phyloP scores from a whole-genome alignment of 2,888 invertebrate species.

The Mythimna lalbum region DNA sequence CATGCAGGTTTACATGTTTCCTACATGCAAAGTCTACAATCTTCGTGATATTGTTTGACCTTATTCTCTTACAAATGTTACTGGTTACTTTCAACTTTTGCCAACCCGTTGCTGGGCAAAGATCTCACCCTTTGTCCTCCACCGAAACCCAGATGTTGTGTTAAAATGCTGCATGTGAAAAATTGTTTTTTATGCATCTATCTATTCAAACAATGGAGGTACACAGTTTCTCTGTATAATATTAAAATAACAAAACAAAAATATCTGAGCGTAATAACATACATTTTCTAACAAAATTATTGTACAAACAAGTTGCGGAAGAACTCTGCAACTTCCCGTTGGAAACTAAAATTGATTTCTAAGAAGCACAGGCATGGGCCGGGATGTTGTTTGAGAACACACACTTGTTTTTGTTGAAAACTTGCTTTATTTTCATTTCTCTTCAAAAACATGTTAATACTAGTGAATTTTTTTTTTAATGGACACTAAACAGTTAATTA shows the following conservation, averaged over 20 bases:
- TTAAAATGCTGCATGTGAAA: background rate
- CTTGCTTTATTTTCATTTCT: background rate
- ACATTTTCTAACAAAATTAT: conserved; percentile 14
- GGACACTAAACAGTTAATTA: too few relatives aligned
- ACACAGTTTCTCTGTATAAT: background rate
- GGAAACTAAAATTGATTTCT: conserved; percentile 41
- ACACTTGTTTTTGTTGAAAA: background rate
- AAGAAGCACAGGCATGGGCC: background rate
- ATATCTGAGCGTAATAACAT: background rate
- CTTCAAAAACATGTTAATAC: background rate
- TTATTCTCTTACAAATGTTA: background rate
- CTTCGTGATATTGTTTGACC: background rate
- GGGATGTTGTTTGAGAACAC: background rate
- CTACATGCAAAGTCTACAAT: background rate
- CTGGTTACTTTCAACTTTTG: background rate
- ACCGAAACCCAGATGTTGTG: background rate
- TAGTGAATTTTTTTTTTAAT: too few relatives aligned
- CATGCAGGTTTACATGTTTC: background rate
- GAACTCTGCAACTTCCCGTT: background rate
- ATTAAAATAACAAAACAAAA: conserved; percentile 5
- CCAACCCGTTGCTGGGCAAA: background rate
- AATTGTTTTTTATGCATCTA: background rate
- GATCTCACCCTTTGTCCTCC: too few relatives aligned
- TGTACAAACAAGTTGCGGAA: conserved; percentile 1
- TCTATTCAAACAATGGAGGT: background rate